phyloP scores from a whole-genome alignment of 2,113 vertebrate genomes.

The Falco punctatus region DNA sequence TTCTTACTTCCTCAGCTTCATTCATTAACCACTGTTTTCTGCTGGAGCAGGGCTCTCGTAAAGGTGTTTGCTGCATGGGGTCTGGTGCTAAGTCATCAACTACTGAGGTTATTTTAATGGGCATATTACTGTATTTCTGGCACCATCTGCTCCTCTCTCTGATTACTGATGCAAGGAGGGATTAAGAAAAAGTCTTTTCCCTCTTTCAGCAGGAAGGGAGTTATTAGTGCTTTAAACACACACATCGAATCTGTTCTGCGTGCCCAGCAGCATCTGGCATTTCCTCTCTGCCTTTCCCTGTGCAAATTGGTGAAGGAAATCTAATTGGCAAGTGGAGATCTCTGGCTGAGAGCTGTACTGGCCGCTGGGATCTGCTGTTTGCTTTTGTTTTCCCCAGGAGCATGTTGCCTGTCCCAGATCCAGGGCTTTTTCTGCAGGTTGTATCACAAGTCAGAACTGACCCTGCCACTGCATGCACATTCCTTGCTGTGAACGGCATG shows the following conservation, averaged over 20 bases:
- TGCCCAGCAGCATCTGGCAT: constrained; percentile 47
- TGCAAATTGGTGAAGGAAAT: background rate
- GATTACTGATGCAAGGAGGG: constrained; percentile 44
- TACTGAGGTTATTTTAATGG: constrained; percentile 20
- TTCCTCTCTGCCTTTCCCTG: background rate
- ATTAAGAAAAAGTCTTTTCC: constrained; percentile 38
- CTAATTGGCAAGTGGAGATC: background rate
- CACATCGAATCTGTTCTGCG: background rate
- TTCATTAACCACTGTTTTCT: background rate
- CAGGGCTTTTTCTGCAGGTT: background rate
- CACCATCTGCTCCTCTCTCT: constrained; percentile 55
- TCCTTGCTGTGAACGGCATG: background rate
- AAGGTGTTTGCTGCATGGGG: background rate
- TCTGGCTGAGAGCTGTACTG: background rate
- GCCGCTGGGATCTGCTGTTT: background rate
- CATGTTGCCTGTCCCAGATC: background rate
- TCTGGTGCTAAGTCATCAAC: background rate
- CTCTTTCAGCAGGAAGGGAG: constrained; percentile 47
- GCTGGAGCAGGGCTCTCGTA: background rate
- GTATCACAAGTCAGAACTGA: background rate
- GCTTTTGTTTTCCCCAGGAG: background rate
- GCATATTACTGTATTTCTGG: constrained; percentile 30
- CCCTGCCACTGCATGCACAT: background rate
- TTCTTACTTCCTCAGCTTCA: background rate
- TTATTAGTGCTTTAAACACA: constrained; percentile 36